Evolutionary conservation across 2,113 vertebrate genomes (phyloP).

Genomic region (Anarrhichthys ocellatus): DNA sequence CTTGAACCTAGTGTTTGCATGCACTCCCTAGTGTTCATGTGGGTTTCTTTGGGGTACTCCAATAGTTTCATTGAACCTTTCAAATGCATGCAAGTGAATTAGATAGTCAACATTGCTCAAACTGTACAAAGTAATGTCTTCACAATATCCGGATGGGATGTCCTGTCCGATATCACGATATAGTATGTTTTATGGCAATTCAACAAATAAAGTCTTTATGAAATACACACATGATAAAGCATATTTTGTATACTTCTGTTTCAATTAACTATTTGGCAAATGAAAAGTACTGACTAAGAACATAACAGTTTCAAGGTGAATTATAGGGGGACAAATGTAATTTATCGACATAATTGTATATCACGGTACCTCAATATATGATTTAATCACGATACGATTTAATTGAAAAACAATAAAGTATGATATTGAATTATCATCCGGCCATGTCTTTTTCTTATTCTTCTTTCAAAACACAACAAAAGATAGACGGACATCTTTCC

Average conservation of each 20-base stretch:
- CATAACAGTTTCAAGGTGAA: not conserved
- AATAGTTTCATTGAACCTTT: slow-evolving; percentile 17
- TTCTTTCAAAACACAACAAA: not conserved
- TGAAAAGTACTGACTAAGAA: not conserved
- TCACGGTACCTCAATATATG: not conserved
- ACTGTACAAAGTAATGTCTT: not conserved
- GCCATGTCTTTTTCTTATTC: not conserved
- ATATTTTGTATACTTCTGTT: too few relatives aligned
- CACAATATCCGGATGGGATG: not conserved
- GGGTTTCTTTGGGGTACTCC: slow-evolving; percentile 5
- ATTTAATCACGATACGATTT: not conserved
- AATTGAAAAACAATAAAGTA: not conserved
- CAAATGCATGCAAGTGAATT: slow-evolving; percentile 5
- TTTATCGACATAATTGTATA: not conserved
- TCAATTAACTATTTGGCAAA: not conserved
- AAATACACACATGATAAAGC: too few relatives aligned
- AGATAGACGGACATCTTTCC: not conserved
- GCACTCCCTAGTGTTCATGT: not conserved
- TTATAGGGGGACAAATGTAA: not conserved
- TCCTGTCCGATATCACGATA: not conserved
- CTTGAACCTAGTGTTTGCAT: slow-evolving; percentile 2
- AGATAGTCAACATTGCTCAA: not conserved
- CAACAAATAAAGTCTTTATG: too few relatives aligned
- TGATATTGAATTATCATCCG: not conserved
- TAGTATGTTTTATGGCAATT: too few relatives aligned